Percentiles rank a stretch among this genome's conserved stretches.
These are phyloP conservation scores for Heliconius erato DNA, from an alignment of 2,888 invertebrate species.

Conservation along the genomic window DNA sequence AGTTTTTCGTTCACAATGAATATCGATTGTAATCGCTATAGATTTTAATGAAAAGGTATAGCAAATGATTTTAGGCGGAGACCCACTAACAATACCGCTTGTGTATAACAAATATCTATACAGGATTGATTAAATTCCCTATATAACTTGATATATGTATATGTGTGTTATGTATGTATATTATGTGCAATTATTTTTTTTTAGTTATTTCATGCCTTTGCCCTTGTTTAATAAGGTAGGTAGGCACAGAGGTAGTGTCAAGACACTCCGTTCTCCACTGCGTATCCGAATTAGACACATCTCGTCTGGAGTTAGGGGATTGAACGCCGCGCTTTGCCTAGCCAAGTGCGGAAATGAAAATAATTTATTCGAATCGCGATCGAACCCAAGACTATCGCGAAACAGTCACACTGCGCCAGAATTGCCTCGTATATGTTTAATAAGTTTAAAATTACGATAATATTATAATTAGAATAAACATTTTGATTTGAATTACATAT, in stretches of 20 bases:
- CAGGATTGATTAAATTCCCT: slow-evolving; percentile 7
- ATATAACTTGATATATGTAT: not conserved
- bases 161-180: too few species aligned
- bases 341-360: not conserved
- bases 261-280: not conserved
- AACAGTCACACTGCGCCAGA: too few species aligned
- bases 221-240: too few species aligned
- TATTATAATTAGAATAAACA: not conserved
- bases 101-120: slow-evolving; percentile 21
- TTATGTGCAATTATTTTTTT: not conserved
- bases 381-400: too few species aligned
- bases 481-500: not conserved
- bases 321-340: not conserved
- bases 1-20: slow-evolving; percentile 53
- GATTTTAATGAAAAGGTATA: slow-evolving; percentile 46
- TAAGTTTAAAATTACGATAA: not conserved
- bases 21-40: slow-evolving; percentile 51
- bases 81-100: slow-evolving; percentile 36
- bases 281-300: not conserved
- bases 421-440: too few species aligned
- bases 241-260: not conserved
- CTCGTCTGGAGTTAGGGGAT: not conserved
- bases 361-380: not conserved
- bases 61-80: slow-evolving; percentile 46
- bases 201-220: too few species aligned